Evolutionary conservation across 2,113 vertebrate species (phyloP), one percentile per base, ranked within the genome.

Genomic region (Chamaea fasciata): DNA sequence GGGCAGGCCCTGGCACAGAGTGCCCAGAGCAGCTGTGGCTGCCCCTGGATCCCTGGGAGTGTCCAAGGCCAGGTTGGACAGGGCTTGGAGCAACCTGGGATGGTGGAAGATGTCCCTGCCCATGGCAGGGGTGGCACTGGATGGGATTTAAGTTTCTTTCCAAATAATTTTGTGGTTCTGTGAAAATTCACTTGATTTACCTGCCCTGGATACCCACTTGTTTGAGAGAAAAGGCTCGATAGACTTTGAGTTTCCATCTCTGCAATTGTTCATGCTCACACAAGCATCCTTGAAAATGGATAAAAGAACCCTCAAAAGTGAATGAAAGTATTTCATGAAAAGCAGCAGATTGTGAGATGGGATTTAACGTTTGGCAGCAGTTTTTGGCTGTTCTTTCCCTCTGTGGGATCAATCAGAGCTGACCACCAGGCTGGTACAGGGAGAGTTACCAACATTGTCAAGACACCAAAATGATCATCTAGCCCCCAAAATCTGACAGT

Each of bases 381-480:
- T 5, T 83, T 28, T 24, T 80, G 3, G 7, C 24, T 65, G 2
- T 18, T 59, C 26, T 57, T 86, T 33, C 14, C 19, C 46, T 73
- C 44, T 9, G 10, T 47, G 59, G 27, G 6, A 41, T 84, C 76
- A 16, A 1, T 11, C 57, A 27, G 59, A 37, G 55, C 13, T 75
- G 89, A n/a, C 19, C 30, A 57, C 26, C 15, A 71, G 41, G 52
- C 24, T 30, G 41, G 23, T 21, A 27, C 46, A 30, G 28, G 31
- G 0, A 9, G 44, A 64, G 33, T 15, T 26, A 35, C 59, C 57
- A 5, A 3, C 4, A 0, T 3, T 47, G 21, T 31, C 42, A 16
- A 41, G 52, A 13, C 46, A 80, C 22, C 42, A 87, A 47, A 91
- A 67, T 10, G 3, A 50, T 42, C 73, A 23, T 15, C 11, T 17